Evolutionary conservation across 2,888 invertebrate species (phyloP), one percentile per base, ranked within the genome.

Genomic region (Andricus curvator): DNA sequence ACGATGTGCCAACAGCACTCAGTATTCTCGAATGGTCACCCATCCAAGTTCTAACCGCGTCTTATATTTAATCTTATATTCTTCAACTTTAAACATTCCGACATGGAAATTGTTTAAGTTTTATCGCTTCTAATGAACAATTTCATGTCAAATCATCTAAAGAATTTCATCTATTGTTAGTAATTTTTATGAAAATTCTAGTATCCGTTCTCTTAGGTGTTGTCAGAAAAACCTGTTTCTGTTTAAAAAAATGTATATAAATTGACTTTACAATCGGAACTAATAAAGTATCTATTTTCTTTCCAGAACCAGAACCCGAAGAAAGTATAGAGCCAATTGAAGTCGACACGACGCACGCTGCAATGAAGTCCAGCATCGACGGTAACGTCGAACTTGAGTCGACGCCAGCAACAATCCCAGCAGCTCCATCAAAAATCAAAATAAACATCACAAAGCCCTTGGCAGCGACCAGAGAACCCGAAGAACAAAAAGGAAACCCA

Each of bases 371-470:
- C 48, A 95, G 96, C 0, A 96, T 97, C 84, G 97, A 97, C 91
- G 97, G 97, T 62, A 97, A 97, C 91, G 94, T 96, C 13, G 96
- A 97, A 88, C 92, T 95, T 17, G 94, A 95, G 65, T 94, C 94
- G 79, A 93, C 94, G 2, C 91, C 94, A 1, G 89, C 93, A 11
- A 86, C 93, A 0, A 93, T 94, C 17, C 93, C 94, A 29, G 87
- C 93, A 11, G 88, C 91, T 88, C 82, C 94, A 92, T 89, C 92
- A 17, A 88, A 89, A 90, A 97, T 97, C 85, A 96, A 96, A 89
- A 97, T 97, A 93, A 97, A 97, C 94, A 97, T 97, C 89, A 95
- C 96, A 87, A 97, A 96, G 92, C 94, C 95, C 15, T 91, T 95
- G 86, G 84, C 85, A 82, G 79, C 88, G 85, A 85, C 90, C 88